Evolutionary conservation across 2,888 invertebrate genomes (phyloP), one percentile per base, ranked within the genome.

Genomic region (Caenorhabditis sp.): DNA sequence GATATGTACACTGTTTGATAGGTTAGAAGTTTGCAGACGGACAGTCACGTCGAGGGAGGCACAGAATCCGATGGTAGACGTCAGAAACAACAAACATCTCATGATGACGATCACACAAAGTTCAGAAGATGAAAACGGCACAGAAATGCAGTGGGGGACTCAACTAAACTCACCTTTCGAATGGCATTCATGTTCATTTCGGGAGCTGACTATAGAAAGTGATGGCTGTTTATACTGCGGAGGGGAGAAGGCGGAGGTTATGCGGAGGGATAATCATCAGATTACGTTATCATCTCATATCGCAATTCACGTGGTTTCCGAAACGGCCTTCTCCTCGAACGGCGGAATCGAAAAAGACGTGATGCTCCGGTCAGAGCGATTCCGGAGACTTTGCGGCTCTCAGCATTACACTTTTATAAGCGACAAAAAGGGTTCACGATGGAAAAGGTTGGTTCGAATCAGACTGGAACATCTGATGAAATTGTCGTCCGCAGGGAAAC

Each of bases 161-260:
- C n/a, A n/a, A n/a, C n/a, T n/a, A n/a, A n/a, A n/a, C 65, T 37
- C n/a, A 74, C 74, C 66, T 74, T 74, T 46, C 73, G 48, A 39
- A 73, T 65, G 22, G 58, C 73, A 8, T 65, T 53, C 15, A 73
- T 22, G 50, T 73, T 66, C 52, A 66, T 61, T 52, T 37, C 22
- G 27, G 8, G 24, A 39, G 26, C 41, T 15, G 39, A 26, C 8
- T 24, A 13, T 6, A 15, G 37, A 41, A 41, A 41, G 15, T 27
- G n/a, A 46, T 27, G 48, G 17, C 15, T 20, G 37, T 41, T 35
- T 26, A 20, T 32, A 37, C 26, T 27, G 17, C 13, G 2, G 45
- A 15, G n/a, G 11, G 22, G 26, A 35, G 35, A 27, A 32, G 52
- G 4, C 35, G 35, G 35, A 9, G 6, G 35, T 35, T 9, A 9